These are phyloP conservation scores for Pyrrhura leucotis DNA, from an alignment of 2,797 vertebrate genomes.

Conservation along the genomic window DNA sequence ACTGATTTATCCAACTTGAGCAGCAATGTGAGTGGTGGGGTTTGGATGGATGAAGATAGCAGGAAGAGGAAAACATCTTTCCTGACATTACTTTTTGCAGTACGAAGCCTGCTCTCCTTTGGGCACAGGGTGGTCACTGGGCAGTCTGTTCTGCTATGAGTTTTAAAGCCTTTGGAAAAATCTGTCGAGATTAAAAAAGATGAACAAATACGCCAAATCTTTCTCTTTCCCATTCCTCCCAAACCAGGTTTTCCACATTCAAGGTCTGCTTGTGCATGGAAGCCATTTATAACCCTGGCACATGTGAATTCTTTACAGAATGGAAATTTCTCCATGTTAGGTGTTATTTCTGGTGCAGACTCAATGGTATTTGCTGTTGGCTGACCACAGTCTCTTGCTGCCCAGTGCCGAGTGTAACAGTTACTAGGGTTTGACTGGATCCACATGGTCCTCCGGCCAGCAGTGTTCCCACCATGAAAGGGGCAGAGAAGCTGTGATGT, in stretches of 20 bases:
- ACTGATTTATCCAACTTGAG: background rate
- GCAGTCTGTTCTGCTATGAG: background rate
- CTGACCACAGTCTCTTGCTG: background rate
- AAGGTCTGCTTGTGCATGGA: background rate
- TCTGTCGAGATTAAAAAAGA: background rate
- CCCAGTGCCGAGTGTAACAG: background rate
- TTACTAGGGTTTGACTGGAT: background rate
- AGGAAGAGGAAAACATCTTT: background rate
- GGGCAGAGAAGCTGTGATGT: background rate
- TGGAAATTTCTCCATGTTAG: background rate
- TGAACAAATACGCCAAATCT: background rate
- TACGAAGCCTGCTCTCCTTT: background rate
- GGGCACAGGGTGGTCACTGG: background rate
- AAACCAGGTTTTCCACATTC: background rate
- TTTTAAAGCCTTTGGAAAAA: conserved; percentile 8
- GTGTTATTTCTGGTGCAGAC: conserved; percentile 32
- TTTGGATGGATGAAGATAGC: background rate
- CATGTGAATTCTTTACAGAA: background rate
- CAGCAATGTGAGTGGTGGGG: background rate
- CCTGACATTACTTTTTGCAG: background rate
- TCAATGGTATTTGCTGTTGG: background rate
- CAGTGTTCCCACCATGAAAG: background rate
- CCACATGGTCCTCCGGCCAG: accelerated
- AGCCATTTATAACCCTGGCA: conserved; percentile 30
- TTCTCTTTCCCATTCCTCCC: background rate